A percentile compares a stretch with the other conserved stretches of the same genome.
These are phyloP conservation scores for Ophion obscuratus DNA, from an alignment of 2,888 invertebrate genomes.

Conservation along the genomic window DNA sequence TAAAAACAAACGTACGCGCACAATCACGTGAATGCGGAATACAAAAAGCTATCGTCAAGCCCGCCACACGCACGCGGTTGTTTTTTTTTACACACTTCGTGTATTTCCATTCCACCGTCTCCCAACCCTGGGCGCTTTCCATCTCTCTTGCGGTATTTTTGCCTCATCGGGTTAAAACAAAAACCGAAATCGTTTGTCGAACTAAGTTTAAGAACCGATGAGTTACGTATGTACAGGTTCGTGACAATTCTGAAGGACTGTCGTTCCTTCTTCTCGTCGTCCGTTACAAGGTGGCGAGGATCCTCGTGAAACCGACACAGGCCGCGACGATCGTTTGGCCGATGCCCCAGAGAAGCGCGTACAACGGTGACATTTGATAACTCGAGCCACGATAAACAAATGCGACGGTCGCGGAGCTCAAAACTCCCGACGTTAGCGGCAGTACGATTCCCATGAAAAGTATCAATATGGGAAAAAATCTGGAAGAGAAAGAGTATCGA, in stretches of 20 bases:
- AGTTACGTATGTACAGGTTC: slow-evolving; percentile 44
- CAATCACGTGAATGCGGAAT: slow-evolving; percentile 20
- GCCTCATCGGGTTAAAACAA: not conserved
- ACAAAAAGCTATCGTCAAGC: slow-evolving; percentile 41
- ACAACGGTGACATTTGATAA: slow-evolving; percentile 94
- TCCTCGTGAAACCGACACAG: slow-evolving; percentile 96
- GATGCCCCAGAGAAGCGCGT: slow-evolving; percentile 97
- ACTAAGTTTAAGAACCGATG: not conserved
- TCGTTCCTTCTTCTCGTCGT: not conserved
- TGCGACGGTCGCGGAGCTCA: slow-evolving; percentile 96
- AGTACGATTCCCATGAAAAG: slow-evolving; percentile 95
- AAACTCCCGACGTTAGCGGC: slow-evolving; percentile 94
- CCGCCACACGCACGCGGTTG: slow-evolving; percentile 4
- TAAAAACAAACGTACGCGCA: slow-evolving; percentile 32
- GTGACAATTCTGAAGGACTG: slow-evolving; percentile 8
- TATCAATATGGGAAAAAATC: slow-evolving; percentile 95
- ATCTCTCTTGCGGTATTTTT: not conserved
- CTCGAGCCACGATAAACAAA: slow-evolving; percentile 96
- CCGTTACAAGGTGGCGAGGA: slow-evolving; percentile 94
- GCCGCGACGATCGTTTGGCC: slow-evolving; percentile 96
- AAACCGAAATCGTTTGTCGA: not conserved
- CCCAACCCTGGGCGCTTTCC: not conserved
- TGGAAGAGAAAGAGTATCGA: slow-evolving; percentile 77
- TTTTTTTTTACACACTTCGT: slow-evolving; percentile 18
- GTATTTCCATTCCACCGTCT: slow-evolving; percentile 17